phyloP scores from a whole-genome alignment of 2,888 invertebrate species.

The Copidosoma aretas region DNA sequence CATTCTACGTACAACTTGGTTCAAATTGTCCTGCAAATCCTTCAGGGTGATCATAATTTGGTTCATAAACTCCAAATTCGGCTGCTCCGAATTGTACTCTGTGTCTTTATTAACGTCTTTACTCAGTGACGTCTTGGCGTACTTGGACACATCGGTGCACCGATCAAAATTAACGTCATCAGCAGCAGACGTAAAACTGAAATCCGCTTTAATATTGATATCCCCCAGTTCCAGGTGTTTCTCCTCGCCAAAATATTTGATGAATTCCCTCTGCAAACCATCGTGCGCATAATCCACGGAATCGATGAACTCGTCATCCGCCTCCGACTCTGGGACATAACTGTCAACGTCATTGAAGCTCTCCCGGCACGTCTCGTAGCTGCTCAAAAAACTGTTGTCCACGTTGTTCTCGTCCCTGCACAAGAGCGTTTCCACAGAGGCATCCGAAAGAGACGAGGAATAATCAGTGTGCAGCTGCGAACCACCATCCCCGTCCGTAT shows the following conservation, averaged over 20 bases:
- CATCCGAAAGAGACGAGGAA: not conserved
- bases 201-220: not conserved
- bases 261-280: not conserved
- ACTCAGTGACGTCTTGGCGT: not conserved
- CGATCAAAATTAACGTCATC: not conserved
- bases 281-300: not conserved
- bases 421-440: not conserved
- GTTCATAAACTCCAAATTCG: not conserved
- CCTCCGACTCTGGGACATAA: not conserved
- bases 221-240: not conserved
- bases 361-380: too few species aligned
- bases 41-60: not conserved
- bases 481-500: not conserved
- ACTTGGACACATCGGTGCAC: not conserved
- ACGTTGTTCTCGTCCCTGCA: not conserved
- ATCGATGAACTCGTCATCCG: not conserved
- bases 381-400: too few species aligned
- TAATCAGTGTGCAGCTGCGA: not conserved
- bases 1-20: not conserved
- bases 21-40: not conserved
- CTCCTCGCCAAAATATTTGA: not conserved
- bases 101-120: not conserved
- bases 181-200: not conserved
- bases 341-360: not conserved
- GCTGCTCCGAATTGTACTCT: not conserved